Evolutionary conservation across 2,797 vertebrate species (phyloP).

Genomic region (Cheirogaleus major): DNA sequence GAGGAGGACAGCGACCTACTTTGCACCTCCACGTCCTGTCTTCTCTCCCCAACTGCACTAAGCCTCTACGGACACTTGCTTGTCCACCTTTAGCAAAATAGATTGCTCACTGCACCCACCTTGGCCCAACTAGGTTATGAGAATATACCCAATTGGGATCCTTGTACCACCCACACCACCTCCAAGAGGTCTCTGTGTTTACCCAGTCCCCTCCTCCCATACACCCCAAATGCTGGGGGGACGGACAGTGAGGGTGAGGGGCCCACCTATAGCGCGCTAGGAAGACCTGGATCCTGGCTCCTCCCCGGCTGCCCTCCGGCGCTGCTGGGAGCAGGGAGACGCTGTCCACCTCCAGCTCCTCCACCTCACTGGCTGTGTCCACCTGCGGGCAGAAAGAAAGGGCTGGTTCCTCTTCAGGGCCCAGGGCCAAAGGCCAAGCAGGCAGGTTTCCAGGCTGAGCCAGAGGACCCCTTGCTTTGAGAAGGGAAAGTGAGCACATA

Average conservation of each 20-base stretch:
- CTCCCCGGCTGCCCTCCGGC: constrained; percentile 84
- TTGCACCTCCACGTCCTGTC: background rate
- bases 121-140: background rate
- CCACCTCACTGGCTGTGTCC: constrained; percentile 99
- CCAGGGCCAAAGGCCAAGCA: background rate
- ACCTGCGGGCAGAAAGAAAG: constrained; percentile 86
- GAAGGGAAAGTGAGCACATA: background rate
- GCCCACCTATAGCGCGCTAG: constrained; percentile 94
- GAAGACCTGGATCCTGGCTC: constrained; percentile 96
- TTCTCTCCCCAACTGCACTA: background rate
- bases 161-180: background rate
- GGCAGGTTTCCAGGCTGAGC: background rate
- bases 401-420: background rate
- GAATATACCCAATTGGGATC: background rate
- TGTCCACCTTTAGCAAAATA: background rate
- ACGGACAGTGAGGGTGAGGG: background rate
- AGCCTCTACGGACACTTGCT: background rate
- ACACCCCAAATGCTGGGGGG: background rate
- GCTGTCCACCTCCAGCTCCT: constrained; percentile 95
- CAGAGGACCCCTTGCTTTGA: background rate
- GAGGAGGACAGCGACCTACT: background rate
- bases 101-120: background rate
- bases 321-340: constrained; percentile 90
- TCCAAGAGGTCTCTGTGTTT: background rate
- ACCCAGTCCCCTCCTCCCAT: background rate